Conservation (phyloP, 2,888 invertebrate genomes). For the Sesia bembeciformis region DNA sequence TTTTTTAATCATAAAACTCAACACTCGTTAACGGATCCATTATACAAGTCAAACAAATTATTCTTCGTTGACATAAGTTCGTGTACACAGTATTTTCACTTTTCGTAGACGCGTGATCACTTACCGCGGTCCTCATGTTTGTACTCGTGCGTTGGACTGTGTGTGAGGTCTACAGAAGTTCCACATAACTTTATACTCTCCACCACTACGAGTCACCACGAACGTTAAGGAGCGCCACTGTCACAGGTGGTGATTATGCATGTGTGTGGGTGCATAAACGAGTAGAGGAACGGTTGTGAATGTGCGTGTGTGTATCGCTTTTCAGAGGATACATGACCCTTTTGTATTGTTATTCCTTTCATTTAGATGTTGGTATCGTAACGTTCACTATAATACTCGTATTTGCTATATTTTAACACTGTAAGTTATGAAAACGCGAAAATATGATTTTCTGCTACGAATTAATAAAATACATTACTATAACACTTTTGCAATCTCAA, state of each 20-base stretch:
- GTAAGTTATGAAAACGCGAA: too few species aligned
- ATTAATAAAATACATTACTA: too few species aligned
- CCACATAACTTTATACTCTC: conserved; percentile 47
- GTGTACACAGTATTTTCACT: conserved; percentile 41
- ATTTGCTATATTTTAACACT: too few species aligned
- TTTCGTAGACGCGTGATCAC: conserved; percentile 27
- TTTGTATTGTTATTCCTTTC: background rate
- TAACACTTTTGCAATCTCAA: too few species aligned
- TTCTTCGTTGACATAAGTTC: conserved; percentile 14
- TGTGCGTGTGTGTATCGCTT: background rate
- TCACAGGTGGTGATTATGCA: background rate
- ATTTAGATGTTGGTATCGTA: background rate
- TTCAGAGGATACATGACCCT: background rate
- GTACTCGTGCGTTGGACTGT: conserved; percentile 33
- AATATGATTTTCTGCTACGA: too few species aligned
- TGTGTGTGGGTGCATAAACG: background rate
- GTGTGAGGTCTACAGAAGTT: conserved; percentile 29
- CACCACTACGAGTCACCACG: conserved; percentile 38
- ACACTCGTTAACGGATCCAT: too few species aligned
- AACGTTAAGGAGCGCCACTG: background rate
- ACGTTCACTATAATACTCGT: background rate
- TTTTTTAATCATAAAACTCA: background rate
- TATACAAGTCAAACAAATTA: too few species aligned
- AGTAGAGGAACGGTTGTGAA: background rate
- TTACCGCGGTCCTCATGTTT: conserved; percentile 63